Base-by-base conservation (phyloP, 2,797 vertebrate species). In the Hemitrygon akajei region DNA sequence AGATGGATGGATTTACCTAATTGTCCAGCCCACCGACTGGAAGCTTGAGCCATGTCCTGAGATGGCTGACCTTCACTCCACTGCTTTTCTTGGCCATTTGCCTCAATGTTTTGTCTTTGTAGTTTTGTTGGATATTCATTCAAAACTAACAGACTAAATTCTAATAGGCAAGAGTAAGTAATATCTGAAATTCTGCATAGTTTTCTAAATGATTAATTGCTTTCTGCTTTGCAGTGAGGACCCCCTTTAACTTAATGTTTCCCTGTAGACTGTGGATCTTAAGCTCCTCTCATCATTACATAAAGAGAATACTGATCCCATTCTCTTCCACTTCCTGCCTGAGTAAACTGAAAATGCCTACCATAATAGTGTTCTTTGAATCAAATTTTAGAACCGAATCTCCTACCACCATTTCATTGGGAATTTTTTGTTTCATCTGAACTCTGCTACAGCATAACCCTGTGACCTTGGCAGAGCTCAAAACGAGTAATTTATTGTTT, bases 401-500 rank as follows among this genome's bases (percentile, higher is more conserved):
- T 89, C 63, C 60, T 89, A n/a, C 86, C 63, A 89, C 18, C 63
- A 69, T 89, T 89, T 69, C 86, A 89, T 69, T 89, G 86, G 60
- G 86, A 69, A 37, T 22, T 89, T 60, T 89, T 89, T 69, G 66
- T 63, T 89, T 89, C 86, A 89, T 69, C 22, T 37, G n/a, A 89
- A 69, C 86, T 22, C 84, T 66, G 84, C 12, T 87, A 7, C 84
- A 87, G 84, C 58, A 66, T 87, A 87, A 66, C 60, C 82, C 84
- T 87, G 63, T 66, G 58, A 87, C 84, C 84, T 69, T 89, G 60
- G 63, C n/a, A 69, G 86, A n/a, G 63, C n/a, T 66, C 86, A 9
- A 89, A 89, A 84, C 84, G 47, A 89, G 86, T 34, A 37, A 69
- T 89, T 89, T 69, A 89, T 89, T 89, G n/a, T 89, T 89, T 89